phyloP scores from a whole-genome alignment of 2,113 vertebrate species.

The Uropsilus gracilis region DNA sequence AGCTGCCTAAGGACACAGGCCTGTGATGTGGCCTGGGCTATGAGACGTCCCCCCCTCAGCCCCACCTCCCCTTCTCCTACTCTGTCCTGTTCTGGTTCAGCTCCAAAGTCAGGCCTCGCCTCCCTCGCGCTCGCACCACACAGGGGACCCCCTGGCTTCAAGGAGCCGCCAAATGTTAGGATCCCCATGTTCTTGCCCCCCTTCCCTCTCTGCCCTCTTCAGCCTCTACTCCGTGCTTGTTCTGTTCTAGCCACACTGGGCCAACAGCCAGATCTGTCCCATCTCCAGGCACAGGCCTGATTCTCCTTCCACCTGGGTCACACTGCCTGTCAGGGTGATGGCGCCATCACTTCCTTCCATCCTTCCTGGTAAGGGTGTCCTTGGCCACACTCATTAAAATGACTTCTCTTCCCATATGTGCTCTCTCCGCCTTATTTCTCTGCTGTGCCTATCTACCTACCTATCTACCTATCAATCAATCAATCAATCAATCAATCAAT shows the following conservation, averaged over 20 bases:
- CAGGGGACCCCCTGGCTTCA: accelerated
- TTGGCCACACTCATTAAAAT: neutral
- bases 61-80: accelerated
- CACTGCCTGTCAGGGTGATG: accelerated
- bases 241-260: neutral
- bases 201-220: neutral
- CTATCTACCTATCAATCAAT: too few species aligned
- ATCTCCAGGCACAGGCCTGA: neutral
- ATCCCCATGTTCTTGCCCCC: neutral
- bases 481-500: too few species aligned
- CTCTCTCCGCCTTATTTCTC: neutral
- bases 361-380: accelerated
- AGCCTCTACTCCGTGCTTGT: neutral
- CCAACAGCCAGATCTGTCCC: accelerated
- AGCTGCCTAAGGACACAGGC: accelerated
- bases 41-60: too few species aligned
- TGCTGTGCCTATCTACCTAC: too few species aligned
- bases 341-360: neutral
- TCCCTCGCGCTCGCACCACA: neutral
- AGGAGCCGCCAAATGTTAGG: neutral
- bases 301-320: accelerated
- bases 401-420: accelerated
- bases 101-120: neutral
- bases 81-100: neutral
- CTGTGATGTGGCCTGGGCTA: neutral